Base-by-base conservation (phyloP, 1,140 invertebrate genomes). In the Bombus huntii region DNA sequence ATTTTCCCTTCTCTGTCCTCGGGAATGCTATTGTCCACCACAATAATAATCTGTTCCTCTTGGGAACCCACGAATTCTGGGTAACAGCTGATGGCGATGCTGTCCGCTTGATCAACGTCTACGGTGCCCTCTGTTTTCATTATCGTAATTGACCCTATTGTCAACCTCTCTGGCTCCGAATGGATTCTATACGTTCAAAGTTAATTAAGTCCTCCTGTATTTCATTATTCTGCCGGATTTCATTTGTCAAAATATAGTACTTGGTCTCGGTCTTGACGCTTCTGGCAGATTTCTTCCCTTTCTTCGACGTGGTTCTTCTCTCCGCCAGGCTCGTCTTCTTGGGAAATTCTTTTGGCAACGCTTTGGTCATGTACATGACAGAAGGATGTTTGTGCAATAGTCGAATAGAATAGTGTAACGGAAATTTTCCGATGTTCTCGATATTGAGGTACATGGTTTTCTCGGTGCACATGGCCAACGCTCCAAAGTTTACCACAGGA, bases 341-440 rank as follows among this genome's bases (percentile, higher is more conserved):
- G 15, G 77, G 47, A 0, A 10, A 0, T 34, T 59, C 73, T 37
- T 75, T 34, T 2, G 25, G 59, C 62, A 31, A 34, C 15, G 28
- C 0, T 22, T 74, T 65, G 15, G 13, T 72, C 84, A 76, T 80
- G 8, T 89, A 89, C 0, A 31, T 0, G 18, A 65, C 18, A 3
- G 72, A 89, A 13, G 87, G 72, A 39, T 89, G 65, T 31, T 18
- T 74, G 3, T 39, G 2, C 12, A 53, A 0, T 15, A 81, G 10
- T 15, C 25, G 42, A 57, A 93, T 86, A 39, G 62, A 88, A 71
- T 93, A 94, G 6, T 85, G 76, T 0, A 94, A 81, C 0, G 91
- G 75, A 57, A 91, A 93, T 71, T 86, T 66, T 39, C 94, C 93
- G 18, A 59, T 91, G 86, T 94, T 94, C 90, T 92, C 87, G 2